Conservation (phyloP, 35 echinoderm and acorn worm species). For the Lytechinus pictus region DNA sequence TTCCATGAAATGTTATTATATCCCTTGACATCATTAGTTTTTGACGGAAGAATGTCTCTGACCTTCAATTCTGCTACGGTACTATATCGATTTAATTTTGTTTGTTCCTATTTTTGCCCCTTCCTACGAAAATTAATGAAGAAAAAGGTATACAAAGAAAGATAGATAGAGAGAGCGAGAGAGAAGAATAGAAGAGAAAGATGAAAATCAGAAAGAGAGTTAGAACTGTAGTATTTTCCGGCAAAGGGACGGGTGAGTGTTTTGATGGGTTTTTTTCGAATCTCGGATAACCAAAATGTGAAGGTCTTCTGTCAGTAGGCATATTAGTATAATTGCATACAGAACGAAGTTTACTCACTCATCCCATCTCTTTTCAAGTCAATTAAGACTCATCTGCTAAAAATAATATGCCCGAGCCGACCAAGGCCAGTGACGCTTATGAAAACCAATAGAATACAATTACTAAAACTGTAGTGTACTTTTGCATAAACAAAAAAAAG, state of each 20-base stretch:
- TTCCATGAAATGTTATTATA: not conserved
- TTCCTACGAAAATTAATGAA: not conserved
- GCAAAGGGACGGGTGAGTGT: not conserved
- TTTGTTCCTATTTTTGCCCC: not conserved
- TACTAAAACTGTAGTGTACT: too few relatives aligned
- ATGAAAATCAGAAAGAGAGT: not conserved
- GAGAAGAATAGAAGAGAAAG: too few relatives aligned
- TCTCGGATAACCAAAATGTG: not conserved
- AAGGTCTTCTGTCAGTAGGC: not conserved
- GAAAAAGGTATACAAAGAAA: not conserved
- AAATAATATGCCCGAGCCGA: not conserved
- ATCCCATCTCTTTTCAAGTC: not conserved
- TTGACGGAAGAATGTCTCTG: not conserved
- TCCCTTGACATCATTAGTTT: not conserved
- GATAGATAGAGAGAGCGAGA: not conserved
- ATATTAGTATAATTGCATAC: not conserved
- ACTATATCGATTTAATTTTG: not conserved
- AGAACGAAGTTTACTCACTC: not conserved
- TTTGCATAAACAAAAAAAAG: too few relatives aligned
- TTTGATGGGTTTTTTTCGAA: not conserved
- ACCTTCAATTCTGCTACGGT: conserved; percentile 5
- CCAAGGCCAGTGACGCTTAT: not conserved
- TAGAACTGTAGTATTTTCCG: too few relatives aligned
- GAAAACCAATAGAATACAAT: too few relatives aligned
- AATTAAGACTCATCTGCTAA: not conserved